Conservation (phyloP, 2,113 vertebrate genomes). For the Pheucticus melanocephalus region DNA sequence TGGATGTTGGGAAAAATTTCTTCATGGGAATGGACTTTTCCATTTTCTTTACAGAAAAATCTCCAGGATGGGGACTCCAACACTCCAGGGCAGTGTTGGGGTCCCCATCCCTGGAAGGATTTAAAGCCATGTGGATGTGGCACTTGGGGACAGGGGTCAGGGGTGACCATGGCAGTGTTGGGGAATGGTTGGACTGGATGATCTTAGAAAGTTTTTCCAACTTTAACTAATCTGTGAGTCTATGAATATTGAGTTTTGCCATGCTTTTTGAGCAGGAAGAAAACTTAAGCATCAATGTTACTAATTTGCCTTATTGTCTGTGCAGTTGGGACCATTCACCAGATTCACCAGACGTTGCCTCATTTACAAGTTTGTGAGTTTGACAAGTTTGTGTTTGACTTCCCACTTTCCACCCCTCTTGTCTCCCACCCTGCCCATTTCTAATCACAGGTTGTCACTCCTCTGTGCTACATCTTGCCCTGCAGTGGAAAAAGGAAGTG, state of each 20-base stretch:
- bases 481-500: not conserved
- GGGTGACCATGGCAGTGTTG: not conserved
- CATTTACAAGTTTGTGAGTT: not conserved
- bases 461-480: no score
- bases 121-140: accelerated
- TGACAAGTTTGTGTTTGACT: not conserved
- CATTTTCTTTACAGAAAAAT: not conserved
- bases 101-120: not conserved
- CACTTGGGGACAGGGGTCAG: not conserved
- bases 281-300: not conserved
- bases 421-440: not conserved
- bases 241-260: not conserved
- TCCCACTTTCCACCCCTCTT: not conserved
- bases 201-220: not conserved
- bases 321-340: accelerated
- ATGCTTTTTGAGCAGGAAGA: not conserved
- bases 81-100: not conserved
- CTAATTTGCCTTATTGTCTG: not conserved
- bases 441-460: accelerated
- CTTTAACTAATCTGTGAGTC: not conserved
- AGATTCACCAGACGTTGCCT: not conserved
- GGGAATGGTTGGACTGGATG: accelerated
- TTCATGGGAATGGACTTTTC: not conserved
- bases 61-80: not conserved
- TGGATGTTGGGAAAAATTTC: not conserved